These are phyloP conservation scores for Cremastinae sp. DNA, from an alignment of 2,888 invertebrate species.

Conservation along the genomic window DNA sequence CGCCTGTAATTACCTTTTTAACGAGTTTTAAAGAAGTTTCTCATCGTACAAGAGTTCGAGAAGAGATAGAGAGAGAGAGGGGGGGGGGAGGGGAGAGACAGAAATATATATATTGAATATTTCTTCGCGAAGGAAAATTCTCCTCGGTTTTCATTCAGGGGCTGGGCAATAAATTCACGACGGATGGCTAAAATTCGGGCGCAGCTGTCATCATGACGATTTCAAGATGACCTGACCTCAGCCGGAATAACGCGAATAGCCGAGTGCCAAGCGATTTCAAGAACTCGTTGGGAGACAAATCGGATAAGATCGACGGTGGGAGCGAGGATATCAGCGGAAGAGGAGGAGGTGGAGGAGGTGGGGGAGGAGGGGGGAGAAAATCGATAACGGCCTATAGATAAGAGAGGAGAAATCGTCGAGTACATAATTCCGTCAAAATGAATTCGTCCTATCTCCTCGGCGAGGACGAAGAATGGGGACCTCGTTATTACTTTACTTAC, in stretches of 20 bases:
- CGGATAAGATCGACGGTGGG: neutral
- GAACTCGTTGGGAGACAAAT: slow-evolving; percentile 30
- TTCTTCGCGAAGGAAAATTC: slow-evolving; percentile 6
- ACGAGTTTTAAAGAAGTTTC: slow-evolving; percentile 49
- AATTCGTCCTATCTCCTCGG: slow-evolving; percentile 82
- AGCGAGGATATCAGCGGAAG: slow-evolving; percentile 12
- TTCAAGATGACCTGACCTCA: slow-evolving; percentile 52
- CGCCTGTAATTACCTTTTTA: slow-evolving; percentile 49
- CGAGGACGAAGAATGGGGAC: slow-evolving; percentile 82
- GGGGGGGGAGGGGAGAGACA: neutral
- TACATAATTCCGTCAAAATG: slow-evolving; percentile 64
- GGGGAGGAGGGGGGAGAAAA: slow-evolving; percentile 13
- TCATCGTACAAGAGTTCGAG: slow-evolving; percentile 13
- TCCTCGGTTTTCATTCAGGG: neutral
- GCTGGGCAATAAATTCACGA: slow-evolving; percentile 2
- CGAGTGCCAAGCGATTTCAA: slow-evolving; percentile 28
- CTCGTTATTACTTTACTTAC: slow-evolving; percentile 83
- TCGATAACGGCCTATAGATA: slow-evolving; percentile 43
- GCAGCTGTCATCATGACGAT: slow-evolving; percentile 36
- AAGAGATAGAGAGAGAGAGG: slow-evolving; percentile 15
- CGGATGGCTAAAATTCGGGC: slow-evolving; percentile 25
- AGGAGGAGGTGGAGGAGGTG: neutral
- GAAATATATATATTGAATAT: neutral
- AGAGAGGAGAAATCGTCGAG: slow-evolving; percentile 6
- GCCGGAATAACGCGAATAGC: slow-evolving; percentile 35